phyloP scores from a whole-genome alignment of 2,797 vertebrate genomes.

The Esox lucius region DNA sequence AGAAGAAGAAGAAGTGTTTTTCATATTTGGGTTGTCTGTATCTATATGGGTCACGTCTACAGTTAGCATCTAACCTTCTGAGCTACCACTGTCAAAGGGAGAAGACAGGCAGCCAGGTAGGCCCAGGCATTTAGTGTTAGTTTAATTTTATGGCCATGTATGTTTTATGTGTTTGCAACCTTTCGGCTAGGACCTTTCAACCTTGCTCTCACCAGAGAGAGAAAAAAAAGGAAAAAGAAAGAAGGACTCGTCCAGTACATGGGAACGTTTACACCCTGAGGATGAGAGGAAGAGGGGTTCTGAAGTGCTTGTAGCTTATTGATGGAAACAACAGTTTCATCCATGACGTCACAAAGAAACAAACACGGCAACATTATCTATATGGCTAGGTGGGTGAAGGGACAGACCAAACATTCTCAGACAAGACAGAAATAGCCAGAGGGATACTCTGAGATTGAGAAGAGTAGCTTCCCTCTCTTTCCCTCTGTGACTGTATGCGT shows the following conservation, averaged over 20 bases:
- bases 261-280: slow-evolving; percentile 39
- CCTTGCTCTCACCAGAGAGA: slow-evolving; percentile 23
- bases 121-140: neutral
- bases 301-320: slow-evolving; percentile 38
- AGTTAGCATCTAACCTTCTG: neutral
- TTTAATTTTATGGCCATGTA: slow-evolving; percentile 27
- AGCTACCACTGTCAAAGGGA: neutral
- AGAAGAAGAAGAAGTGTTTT: too few relatives aligned
- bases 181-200: slow-evolving; percentile 38
- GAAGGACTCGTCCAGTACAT: slow-evolving; percentile 19
- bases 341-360: slow-evolving; percentile 28
- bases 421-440: slow-evolving; percentile 39
- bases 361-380: neutral
- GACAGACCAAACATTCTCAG: slow-evolving; percentile 35
- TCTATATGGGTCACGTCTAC: neutral
- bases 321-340: slow-evolving; percentile 42
- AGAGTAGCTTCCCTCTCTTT: slow-evolving; percentile 18
- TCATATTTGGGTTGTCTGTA: too few relatives aligned
- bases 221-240: neutral
- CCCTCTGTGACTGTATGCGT: neutral
- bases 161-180: slow-evolving; percentile 29
- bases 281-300: slow-evolving; percentile 30
- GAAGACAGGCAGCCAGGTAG: neutral
- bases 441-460: slow-evolving; percentile 28
- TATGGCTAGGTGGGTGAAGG: neutral